A percentile compares a stretch with the other conserved stretches of the same genome.
Evolutionary conservation across 53 echinoderm and acorn worm species (phyloP).

Genomic region (Zoroaster sp.): DNA sequence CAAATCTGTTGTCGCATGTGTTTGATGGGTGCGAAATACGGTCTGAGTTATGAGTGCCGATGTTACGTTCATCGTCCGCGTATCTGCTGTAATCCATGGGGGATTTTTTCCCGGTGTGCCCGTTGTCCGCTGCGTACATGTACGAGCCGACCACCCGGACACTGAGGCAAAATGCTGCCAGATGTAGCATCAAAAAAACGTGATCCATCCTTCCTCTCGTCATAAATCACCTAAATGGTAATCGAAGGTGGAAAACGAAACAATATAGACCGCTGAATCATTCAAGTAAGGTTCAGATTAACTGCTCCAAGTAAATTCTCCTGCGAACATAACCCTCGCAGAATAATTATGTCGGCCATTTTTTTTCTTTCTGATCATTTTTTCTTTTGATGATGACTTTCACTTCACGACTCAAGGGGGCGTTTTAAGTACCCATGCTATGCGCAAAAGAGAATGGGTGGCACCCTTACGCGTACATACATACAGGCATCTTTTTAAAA

Average conservation of each 20-base stretch:
- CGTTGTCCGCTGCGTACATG: background rate
- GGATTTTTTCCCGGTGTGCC: constrained; percentile 39
- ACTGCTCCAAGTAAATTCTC: background rate
- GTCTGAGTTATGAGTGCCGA: background rate
- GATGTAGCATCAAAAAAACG: constrained; percentile 20
- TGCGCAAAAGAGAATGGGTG: no score
- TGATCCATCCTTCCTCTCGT: constrained; percentile 5
- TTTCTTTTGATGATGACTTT: no score
- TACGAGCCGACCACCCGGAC: background rate
- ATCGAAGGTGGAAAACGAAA: background rate
- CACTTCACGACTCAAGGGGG: no score
- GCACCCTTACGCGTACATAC: no score
- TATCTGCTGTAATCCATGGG: constrained; percentile 48
- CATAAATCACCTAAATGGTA: background rate
- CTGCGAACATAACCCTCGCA: no score
- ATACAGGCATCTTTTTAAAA: no score
- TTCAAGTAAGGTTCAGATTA: background rate
- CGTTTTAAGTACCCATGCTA: no score
- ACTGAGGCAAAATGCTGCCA: constrained; percentile 3
- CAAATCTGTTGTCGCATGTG: constrained; percentile 29
- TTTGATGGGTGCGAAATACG: background rate
- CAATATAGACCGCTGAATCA: background rate
- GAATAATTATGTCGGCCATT: background rate
- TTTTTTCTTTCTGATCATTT: background rate
- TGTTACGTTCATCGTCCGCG: constrained; percentile 25